Evolutionary conservation across 2,113 vertebrate genomes (phyloP).

Genomic region (Tetrax tetrax): DNA sequence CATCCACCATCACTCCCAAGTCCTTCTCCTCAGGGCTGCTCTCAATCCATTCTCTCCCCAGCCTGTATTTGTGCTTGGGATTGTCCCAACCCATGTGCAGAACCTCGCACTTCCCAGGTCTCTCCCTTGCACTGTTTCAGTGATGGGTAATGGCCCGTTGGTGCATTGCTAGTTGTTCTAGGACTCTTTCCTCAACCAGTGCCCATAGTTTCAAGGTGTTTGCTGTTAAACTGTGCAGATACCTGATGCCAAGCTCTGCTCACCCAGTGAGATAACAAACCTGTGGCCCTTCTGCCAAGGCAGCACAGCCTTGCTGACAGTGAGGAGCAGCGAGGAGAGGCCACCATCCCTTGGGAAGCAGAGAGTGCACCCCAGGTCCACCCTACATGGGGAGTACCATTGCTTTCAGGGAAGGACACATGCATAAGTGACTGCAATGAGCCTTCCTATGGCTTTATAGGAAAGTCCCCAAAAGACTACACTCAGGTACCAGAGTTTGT

Average conservation of each 20-base stretch:
- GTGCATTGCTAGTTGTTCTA: not conserved
- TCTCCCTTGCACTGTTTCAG: not conserved
- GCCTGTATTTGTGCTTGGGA: no score
- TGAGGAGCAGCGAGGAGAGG: not conserved
- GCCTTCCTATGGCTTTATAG: not conserved
- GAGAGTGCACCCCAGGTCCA: not conserved
- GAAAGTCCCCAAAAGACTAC: not conserved
- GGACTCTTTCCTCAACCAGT: not conserved
- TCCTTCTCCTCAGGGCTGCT: no score
- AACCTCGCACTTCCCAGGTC: no score
- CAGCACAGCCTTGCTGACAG: accelerated
- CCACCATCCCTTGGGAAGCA: accelerated
- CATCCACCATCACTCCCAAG: no score
- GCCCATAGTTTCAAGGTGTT: not conserved
- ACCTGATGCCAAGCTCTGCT: not conserved
- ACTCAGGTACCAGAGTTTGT: slow-evolving; percentile 37
- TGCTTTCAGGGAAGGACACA: not conserved
- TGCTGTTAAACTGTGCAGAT: not conserved
- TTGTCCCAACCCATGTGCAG: no score
- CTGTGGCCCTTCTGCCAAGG: accelerated
- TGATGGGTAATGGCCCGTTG: accelerated
- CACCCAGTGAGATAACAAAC: not conserved
- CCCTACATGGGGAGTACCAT: accelerated
- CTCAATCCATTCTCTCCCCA: no score
- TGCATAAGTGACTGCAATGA: not conserved